Evolutionary conservation across 2,888 invertebrate genomes (phyloP).

Genomic region (Luffia ferchaultella): DNA sequence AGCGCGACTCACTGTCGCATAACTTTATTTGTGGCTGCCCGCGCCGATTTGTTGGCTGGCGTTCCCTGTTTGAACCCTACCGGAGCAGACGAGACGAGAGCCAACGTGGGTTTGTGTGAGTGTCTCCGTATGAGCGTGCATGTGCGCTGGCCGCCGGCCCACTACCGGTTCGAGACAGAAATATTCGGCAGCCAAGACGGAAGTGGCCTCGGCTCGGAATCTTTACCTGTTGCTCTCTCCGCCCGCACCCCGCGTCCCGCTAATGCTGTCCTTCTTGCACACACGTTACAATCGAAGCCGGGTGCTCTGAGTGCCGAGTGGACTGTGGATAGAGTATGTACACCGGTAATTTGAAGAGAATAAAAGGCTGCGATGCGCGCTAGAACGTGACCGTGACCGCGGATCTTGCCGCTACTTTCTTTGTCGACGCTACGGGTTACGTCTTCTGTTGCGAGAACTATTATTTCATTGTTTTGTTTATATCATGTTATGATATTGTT

Average conservation of each 20-base stretch:
- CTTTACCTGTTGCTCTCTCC: conserved; percentile 67
- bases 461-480: conserved; percentile 1
- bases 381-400: conserved; percentile 57
- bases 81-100: conserved; percentile 21
- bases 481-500: background rate
- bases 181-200: conserved; percentile 68
- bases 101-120: conserved; percentile 24
- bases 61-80: conserved; percentile 15
- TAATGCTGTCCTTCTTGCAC: conserved; percentile 39
- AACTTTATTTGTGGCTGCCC: conserved; percentile 7
- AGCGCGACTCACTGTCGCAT: conserved; percentile 5
- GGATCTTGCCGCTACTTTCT: conserved; percentile 45
- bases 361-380: conserved; percentile 49
- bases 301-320: conserved; percentile 22
- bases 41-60: conserved; percentile 14
- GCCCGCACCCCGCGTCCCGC: conserved; percentile 43
- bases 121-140: conserved; percentile 21
- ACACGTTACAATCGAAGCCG: conserved; percentile 18
- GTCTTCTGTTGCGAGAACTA: conserved; percentile 11
- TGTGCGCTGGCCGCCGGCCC: conserved; percentile 56
- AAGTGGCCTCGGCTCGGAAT: conserved; percentile 68
- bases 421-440: conserved; percentile 31
- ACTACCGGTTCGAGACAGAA: conserved; percentile 67
- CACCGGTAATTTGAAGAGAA: conserved; percentile 47
- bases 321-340: conserved; percentile 18